Evolutionary conservation across 2,113 vertebrate genomes (phyloP), one percentile per base, ranked within the genome.

Genomic region (Nesogale talazaci): DNA sequence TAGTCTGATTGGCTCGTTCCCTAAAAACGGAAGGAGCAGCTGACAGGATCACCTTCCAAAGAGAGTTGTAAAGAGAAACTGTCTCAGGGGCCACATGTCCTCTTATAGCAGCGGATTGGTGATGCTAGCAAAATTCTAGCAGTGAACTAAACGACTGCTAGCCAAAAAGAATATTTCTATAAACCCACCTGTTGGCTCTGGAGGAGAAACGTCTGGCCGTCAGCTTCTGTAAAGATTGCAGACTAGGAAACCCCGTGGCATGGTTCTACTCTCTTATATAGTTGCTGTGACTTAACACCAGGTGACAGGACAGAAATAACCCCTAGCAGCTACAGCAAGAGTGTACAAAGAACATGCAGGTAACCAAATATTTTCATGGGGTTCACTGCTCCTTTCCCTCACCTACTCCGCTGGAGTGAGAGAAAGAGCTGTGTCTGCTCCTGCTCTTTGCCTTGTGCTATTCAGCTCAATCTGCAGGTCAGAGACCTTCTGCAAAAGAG

Each of bases 41-140:
- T 76, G 65, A 40, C 29, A 29, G 86, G 87, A 88, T 12, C 46
- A 12, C 46, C 46, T 52, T 52, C 46, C 46, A 10, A 52, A 52
- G 14, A 52, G 46, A 89, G 85, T 31, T 89, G 4, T 80, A 70
- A 75, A 82, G 61, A 88, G 27, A 91, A 75, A 61, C 59, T 61
- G 6, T 61, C 10, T 52, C 46, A 2, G 46, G 14, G 6, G 46
- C 46, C 46, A 12, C 46, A 52, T 46, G 42, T 80, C 86, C 38
- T 89, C 36, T 42, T 25, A 20, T 14, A 89, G 22, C 31, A 85
- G 25, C 29, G 23, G 3, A 52, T 57, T 93, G 89, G 57, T 1
- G 82, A 82, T 31, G 36, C 42, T 2, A 59, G 27, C 40, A 27
- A 29, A 72, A 27, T 0, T 52, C 23, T 20, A 31, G 36, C 10